These are phyloP conservation scores for Germaria angustata DNA, from an alignment of 2,888 invertebrate genomes.

Conservation along the genomic window DNA sequence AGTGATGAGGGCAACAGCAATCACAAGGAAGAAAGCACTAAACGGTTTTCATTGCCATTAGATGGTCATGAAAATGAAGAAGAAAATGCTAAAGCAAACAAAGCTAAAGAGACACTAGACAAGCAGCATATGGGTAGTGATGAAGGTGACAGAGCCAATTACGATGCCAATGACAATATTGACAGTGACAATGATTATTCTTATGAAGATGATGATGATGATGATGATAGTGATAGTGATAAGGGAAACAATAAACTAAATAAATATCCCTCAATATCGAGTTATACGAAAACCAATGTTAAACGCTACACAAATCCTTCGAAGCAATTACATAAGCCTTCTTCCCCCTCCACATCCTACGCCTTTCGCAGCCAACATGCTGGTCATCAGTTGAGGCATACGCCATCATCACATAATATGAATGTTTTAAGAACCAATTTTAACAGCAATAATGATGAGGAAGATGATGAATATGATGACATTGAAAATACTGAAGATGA, in stretches of 20 bases:
- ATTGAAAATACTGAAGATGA: constrained; percentile 72
- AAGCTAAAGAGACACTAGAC: constrained; percentile 23
- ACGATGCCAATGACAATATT: not conserved
- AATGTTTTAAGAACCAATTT: constrained; percentile 41
- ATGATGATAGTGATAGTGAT: constrained; percentile 65
- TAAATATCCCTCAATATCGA: constrained; percentile 2
- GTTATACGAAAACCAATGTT: constrained; percentile 45
- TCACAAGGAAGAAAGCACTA: constrained; percentile 44
- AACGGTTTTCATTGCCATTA: constrained; percentile 61
- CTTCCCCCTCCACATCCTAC: not conserved
- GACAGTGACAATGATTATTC: constrained; percentile 37
- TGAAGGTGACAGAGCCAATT: not conserved
- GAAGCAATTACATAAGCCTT: constrained; percentile 10
- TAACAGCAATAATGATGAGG: constrained; percentile 67
- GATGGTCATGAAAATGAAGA: constrained; percentile 12
- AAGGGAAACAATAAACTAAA: constrained; percentile 57
- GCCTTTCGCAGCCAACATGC: not conserved
- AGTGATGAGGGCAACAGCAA: constrained; percentile 41
- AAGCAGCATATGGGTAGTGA: not conserved
- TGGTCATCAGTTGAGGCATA: constrained; percentile 17
- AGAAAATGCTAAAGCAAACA: constrained; percentile 9
- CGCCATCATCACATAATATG: not conserved
- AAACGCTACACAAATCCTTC: constrained; percentile 59
- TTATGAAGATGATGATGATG: constrained; percentile 66
- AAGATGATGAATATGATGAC: constrained; percentile 68